Evolutionary conservation across 1,140 invertebrate genomes (phyloP).

Genomic region (Panagrolaimus sp.): DNA sequence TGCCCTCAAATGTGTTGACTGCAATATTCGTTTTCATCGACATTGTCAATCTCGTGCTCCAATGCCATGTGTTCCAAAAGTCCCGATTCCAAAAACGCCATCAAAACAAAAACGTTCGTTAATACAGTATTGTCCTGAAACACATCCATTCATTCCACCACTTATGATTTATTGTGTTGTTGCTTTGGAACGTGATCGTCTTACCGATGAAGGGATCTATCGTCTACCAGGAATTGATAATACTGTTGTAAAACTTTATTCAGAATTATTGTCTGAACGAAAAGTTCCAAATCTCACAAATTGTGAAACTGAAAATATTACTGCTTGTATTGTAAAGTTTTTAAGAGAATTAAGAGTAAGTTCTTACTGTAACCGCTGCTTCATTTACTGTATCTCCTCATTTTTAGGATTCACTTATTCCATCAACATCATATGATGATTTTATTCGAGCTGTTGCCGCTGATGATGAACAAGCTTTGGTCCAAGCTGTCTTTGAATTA

Average conservation of each 20-base stretch:
- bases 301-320: conserved; percentile 73
- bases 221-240: conserved; percentile 77
- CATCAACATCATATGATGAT: conserved; percentile 70
- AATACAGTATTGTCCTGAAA: conserved; percentile 64
- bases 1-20: conserved; percentile 5
- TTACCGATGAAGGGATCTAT: conserved; percentile 79
- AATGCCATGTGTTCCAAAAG: conserved; percentile 36
- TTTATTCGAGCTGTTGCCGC: conserved; percentile 70
- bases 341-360: conserved; percentile 28
- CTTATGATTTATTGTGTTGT: conserved; percentile 87
- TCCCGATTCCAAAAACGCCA: conserved; percentile 19
- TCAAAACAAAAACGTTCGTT: conserved; percentile 27
- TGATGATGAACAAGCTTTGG: conserved; percentile 64
- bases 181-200: conserved; percentile 76
- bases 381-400: background rate
- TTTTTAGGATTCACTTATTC: conserved; percentile 73
- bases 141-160: conserved; percentile 83
- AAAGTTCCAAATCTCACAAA: conserved; percentile 35
- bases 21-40: conserved; percentile 33
- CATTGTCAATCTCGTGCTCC: conserved; percentile 31
- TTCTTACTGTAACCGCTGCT: conserved; percentile 13
- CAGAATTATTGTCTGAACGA: conserved; percentile 22
- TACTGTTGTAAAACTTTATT: conserved; percentile 19
- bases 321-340: conserved; percentile 80
- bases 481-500: conserved; percentile 69